Base-by-base conservation (phyloP, 53 echinoderm and acorn worm species). In the Apostichopus leukothele region DNA sequence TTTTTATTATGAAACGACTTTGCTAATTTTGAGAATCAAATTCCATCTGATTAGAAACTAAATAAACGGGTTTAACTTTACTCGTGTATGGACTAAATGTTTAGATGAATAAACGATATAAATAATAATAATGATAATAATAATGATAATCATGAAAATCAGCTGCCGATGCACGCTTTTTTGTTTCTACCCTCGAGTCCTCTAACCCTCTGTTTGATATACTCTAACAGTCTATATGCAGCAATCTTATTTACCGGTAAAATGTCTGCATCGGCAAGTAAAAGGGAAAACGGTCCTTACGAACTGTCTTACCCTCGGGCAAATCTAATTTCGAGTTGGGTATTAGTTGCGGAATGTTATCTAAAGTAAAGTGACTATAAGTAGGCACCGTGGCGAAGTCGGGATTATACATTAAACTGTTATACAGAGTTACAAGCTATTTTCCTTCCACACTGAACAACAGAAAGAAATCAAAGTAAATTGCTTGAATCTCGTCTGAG, bases 251-350 rank as follows among this genome's bases (percentile, higher is more conserved):
- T 59, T 53, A 81, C 81, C 23, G 81, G 25, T 10, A 54, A 81
- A 51, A 39, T 39, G 59, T 81, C 81, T 21, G 59, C 19, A 54
- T 59, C 55, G 81, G 81, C 81, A 18, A 81, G 23, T 6, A 68
- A 71, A 71, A 81, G n/a, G 81, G 55, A 81, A 57, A 81, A 81
- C 81, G 18, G 81, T 81, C 54, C 81, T 6, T 53, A 81, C 19
- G 59, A 81, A 81, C 53, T 81, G 55, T 81, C 60, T 81, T 54
- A 50, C 20, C 81, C 81, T 59, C 21, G 5, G 81, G 81, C 81
- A 81, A 81, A 81, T 59, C 81, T 81, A 81, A 81, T 81, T 81
- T 81, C 55, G 81, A 81, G 81, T 22, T 59, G 55, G 81, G 81
- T 81, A 81, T 54, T 81, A 81, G 21, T 53, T 81, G 19, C 26